Conservation (phyloP, 1,140 invertebrate species). For the Rhopalosiphum maidis region DNA sequence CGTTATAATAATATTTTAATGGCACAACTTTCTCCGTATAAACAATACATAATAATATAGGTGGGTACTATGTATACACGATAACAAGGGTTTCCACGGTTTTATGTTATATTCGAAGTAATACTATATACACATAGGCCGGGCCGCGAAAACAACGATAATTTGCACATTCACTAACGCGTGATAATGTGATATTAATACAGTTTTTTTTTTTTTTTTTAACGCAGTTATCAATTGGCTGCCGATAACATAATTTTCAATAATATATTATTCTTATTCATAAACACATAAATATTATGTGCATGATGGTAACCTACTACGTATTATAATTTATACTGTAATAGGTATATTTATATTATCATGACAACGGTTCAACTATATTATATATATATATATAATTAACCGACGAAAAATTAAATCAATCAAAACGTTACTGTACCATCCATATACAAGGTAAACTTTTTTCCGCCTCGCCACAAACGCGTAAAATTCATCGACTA, state of each 20-base stretch:
- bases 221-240: background rate
- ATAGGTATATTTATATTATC: background rate
- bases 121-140: background rate
- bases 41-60: background rate
- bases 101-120: background rate
- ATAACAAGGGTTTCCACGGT: background rate
- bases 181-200: no score
- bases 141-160: background rate
- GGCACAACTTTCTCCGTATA: constrained; percentile 20
- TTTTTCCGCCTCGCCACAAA: background rate
- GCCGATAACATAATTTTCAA: background rate
- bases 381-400: background rate
- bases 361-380: background rate
- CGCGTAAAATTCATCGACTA: background rate
- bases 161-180: background rate
- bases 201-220: background rate
- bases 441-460: background rate
- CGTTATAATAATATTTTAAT: background rate
- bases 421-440: background rate
- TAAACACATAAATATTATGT: no score
- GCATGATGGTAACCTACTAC: no score
- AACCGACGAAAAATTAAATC: background rate
- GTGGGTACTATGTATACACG: background rate
- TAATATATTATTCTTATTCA: background rate
- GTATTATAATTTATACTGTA: background rate